Evolutionary conservation across 2,113 vertebrate species (phyloP), one percentile per base, ranked within the genome.

Genomic region (Gracilinanus agilis): DNA sequence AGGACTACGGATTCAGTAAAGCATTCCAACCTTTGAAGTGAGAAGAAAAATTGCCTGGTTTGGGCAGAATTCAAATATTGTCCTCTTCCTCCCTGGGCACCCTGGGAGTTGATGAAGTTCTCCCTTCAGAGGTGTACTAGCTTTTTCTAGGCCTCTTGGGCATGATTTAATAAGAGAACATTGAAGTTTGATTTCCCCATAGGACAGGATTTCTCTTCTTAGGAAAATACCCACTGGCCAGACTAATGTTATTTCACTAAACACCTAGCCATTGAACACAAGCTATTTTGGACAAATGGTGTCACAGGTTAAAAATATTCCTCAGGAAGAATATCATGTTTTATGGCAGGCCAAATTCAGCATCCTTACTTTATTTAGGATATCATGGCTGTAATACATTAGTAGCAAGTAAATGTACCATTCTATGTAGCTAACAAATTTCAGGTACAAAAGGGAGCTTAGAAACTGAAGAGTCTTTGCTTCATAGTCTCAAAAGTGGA

Each of bases 261-360:
- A 92, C 24, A 90, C 92, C 92, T 89, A 44, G 29, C 90, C 25
- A 91, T 83, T 91, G n/a, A 67, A 1, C 91, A 92, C 29, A 93
- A 29, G 5, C 54, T 93, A 89, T 93, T 92, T 90, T 92, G 93
- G 95, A 93, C 53, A 90, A 34, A 54, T 89, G 29, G 16, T 93
- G 7, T 56, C 44, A 24, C 40, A 40, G 24, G 88, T 90, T 93
- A 67, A n/a, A 94, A 90, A 54, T 88, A 90, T n/a, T 91, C 54
- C 54, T 29, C n/a, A n/a, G 2, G 54, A 44, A 92, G 53, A 6
- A 29, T 88, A 27, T 0, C n/a, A 53, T 93, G 94, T 91, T 8
- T 83, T 24, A 61, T 8, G 11, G 1, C 44, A 56, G 91, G 9
- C 1, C 29, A 44, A 10, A 54, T 67, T 92, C 54, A 16, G 13